Evolutionary conservation across 2,113 vertebrate species (phyloP).

Genomic region (Sterrhoptilus dennistouni): DNA sequence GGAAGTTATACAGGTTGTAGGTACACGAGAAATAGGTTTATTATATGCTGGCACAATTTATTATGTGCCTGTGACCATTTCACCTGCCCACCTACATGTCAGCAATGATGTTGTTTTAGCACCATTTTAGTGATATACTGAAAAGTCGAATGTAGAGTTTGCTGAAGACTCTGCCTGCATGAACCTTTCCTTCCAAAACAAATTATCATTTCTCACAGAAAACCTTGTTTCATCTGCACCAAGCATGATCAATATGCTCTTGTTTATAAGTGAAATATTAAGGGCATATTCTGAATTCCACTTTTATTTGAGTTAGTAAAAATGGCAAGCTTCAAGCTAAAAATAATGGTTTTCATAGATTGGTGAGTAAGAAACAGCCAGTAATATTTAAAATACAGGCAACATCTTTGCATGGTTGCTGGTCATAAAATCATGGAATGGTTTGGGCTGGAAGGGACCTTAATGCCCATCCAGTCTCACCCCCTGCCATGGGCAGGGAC

Average conservation of each 20-base stretch:
- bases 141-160: neutral
- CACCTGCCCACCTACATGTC: conserved; percentile 25
- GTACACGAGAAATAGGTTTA: neutral
- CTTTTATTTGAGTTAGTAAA: neutral
- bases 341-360: neutral
- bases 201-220: neutral
- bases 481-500: neutral
- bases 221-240: neutral
- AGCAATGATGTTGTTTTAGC: neutral
- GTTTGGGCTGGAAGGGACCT: neutral
- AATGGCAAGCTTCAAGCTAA: neutral
- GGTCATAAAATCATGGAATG: neutral
- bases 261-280: neutral
- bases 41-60: neutral
- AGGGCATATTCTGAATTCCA: neutral
- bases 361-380: neutral
- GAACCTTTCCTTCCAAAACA: neutral
- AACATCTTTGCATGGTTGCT: neutral
- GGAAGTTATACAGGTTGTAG: neutral
- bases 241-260: neutral
- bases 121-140: conserved; percentile 2
- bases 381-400: neutral
- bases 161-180: neutral
- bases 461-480: accelerated
- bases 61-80: neutral